These are phyloP conservation scores for Melipona bicolor DNA, from an alignment of 2,888 invertebrate species.

Conservation along the genomic window DNA sequence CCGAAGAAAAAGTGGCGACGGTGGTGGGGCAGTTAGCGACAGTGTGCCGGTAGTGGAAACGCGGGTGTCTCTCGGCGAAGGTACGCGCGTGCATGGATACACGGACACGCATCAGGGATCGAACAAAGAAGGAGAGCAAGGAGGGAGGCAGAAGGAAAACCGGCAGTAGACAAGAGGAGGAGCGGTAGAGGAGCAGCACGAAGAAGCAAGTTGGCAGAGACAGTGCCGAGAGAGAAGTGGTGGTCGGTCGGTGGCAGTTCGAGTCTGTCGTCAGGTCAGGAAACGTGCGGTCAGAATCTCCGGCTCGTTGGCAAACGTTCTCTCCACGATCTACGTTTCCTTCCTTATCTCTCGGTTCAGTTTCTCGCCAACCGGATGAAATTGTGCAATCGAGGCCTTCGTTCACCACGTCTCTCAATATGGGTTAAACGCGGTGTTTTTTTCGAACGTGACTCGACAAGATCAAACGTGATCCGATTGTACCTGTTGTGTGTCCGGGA, in stretches of 20 bases:
- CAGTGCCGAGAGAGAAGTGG: slow-evolving; percentile 46
- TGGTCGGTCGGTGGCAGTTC: slow-evolving; percentile 54
- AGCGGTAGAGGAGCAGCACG: slow-evolving; percentile 45
- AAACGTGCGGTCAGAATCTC: slow-evolving; percentile 49
- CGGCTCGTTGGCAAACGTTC: slow-evolving; percentile 29
- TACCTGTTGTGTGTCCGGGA: slow-evolving; percentile 7
- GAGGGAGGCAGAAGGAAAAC: slow-evolving; percentile 35
- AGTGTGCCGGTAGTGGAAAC: slow-evolving; percentile 31
- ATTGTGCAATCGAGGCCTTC: slow-evolving; percentile 29
- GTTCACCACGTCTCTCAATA: slow-evolving; percentile 21
- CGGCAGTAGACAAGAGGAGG: slow-evolving; percentile 38
- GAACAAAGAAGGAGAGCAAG: slow-evolving; percentile 28
- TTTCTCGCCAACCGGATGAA: not conserved
- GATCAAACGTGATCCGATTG: slow-evolving; percentile 21
- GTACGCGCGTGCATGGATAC: slow-evolving; percentile 20
- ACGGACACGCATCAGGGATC: not conserved
- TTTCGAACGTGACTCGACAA: not conserved
- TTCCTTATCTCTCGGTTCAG: not conserved
- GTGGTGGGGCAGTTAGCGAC: slow-evolving; percentile 43
- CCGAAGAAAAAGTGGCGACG: slow-evolving; percentile 35
- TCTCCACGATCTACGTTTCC: not conserved
- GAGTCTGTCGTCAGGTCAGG: slow-evolving; percentile 67
- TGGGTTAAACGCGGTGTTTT: slow-evolving; percentile 60
- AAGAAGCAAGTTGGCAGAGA: slow-evolving; percentile 61
- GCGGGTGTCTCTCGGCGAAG: slow-evolving; percentile 38